Evolutionary conservation across 2,888 invertebrate genomes (phyloP).

Genomic region (Acanthosepion pharaonis): DNA sequence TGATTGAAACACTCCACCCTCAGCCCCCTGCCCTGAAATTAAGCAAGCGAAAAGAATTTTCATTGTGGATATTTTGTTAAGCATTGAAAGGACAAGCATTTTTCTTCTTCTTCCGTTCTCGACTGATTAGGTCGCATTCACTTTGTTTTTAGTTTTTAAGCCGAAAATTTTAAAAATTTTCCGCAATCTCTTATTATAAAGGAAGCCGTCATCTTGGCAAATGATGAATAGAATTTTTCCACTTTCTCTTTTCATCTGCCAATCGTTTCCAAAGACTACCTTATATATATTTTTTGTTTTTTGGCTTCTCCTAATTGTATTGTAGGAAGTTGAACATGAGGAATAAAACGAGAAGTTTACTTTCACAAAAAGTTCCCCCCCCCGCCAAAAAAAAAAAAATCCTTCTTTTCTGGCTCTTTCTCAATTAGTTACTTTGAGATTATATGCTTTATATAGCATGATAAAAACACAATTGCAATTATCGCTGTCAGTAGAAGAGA

Average conservation of each 20-base stretch:
- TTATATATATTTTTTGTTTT: neutral
- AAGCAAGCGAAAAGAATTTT: neutral
- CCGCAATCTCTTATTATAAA: neutral
- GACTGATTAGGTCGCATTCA: neutral
- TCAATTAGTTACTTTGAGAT: neutral
- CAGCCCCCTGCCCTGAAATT: too few species aligned
- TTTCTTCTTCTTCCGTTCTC: too few species aligned
- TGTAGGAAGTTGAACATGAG: neutral
- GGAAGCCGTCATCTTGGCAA: neutral
- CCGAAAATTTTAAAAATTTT: neutral
- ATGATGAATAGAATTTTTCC: neutral
- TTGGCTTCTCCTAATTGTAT: neutral
- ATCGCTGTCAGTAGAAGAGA: neutral
- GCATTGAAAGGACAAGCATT: neutral
- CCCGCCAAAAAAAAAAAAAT: neutral
- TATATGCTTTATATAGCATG: neutral
- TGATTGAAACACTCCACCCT: too few species aligned
- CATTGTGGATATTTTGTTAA: neutral
- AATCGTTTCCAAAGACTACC: neutral
- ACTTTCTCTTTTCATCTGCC: neutral
- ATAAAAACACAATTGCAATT: neutral
- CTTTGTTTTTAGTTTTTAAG: neutral
- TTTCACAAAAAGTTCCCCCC: neutral
- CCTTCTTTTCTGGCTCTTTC: neutral
- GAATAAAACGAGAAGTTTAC: neutral